Percentiles rank a stretch among this genome's conserved stretches.
These are phyloP conservation scores for Gadopsis marmoratus DNA, from an alignment of 2,797 vertebrate species.

Conservation along the genomic window DNA sequence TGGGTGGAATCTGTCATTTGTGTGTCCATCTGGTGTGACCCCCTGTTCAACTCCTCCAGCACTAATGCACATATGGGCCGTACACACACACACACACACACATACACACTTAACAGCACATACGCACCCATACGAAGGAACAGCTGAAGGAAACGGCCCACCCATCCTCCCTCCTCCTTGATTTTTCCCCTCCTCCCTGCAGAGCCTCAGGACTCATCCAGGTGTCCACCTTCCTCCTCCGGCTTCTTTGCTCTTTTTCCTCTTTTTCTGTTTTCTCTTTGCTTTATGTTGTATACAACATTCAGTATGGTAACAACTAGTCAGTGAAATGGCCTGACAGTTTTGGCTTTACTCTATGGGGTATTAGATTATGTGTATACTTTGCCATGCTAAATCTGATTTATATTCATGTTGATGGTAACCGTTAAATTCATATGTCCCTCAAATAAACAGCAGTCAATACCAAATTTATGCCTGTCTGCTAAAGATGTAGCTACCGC, in stretches of 20 bases:
- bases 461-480: no score
- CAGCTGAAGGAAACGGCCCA: conserved; percentile 77
- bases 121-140: conserved; percentile 63
- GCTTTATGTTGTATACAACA: conserved; percentile 31
- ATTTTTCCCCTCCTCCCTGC: conserved; percentile 62
- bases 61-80: conserved; percentile 77
- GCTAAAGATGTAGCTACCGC: background rate
- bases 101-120: conserved; percentile 28
- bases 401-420: background rate
- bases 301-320: conserved; percentile 3
- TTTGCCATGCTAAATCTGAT: background rate
- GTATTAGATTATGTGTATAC: background rate
- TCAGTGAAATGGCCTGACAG: background rate
- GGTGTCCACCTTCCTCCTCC: conserved; percentile 74
- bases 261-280: conserved; percentile 23
- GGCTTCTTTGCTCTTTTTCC: conserved; percentile 38
- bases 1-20: conserved; percentile 76
- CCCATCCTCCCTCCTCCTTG: conserved; percentile 52
- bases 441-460: background rate
- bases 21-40: conserved; percentile 81
- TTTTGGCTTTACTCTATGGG: background rate
- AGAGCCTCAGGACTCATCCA: conserved; percentile 79
- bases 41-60: conserved; percentile 83
- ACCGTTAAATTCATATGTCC: background rate
- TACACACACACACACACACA: conserved; percentile 52